phyloP scores from a whole-genome alignment of 2,888 invertebrate genomes.

The Mythimna lalbum region DNA sequence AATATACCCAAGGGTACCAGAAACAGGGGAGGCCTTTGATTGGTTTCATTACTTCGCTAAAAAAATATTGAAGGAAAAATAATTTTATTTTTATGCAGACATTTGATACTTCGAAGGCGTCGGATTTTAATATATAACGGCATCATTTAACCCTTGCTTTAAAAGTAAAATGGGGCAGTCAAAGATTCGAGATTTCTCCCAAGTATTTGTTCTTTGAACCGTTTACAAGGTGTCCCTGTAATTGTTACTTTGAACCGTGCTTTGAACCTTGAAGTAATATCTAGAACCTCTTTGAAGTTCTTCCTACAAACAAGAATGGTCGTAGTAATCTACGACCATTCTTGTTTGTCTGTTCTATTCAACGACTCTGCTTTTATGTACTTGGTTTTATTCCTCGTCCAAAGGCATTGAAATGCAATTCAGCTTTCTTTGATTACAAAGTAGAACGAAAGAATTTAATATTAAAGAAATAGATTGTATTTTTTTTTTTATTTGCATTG shows the following conservation, averaged over 20 bases:
- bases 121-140: constrained; percentile 16
- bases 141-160: neutral
- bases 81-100: constrained; percentile 17
- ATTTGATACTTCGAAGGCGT: constrained; percentile 7
- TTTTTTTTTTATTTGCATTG: constrained; percentile 1
- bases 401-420: constrained; percentile 53
- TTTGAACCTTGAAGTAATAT: constrained; percentile 36
- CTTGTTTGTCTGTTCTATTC: constrained; percentile 21
- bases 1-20: neutral
- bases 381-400: constrained; percentile 22
- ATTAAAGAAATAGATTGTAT: constrained; percentile 10
- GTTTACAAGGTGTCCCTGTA: constrained; percentile 26
- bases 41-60: constrained; percentile 37
- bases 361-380: constrained; percentile 23
- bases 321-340: too few species aligned
- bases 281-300: constrained; percentile 44
- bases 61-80: constrained; percentile 14
- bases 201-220: constrained; percentile 19
- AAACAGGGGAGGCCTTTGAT: constrained; percentile 5
- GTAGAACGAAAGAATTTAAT: constrained; percentile 43
- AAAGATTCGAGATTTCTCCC: constrained; percentile 8
- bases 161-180: neutral
- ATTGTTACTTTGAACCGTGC: constrained; percentile 33
- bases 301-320: constrained; percentile 36
- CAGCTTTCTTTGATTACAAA: constrained; percentile 50